Percentiles rank a stretch among this genome's conserved stretches.
Conservation (phyloP, 2,888 invertebrate genomes). For the Nemotelus nigrinus region DNA sequence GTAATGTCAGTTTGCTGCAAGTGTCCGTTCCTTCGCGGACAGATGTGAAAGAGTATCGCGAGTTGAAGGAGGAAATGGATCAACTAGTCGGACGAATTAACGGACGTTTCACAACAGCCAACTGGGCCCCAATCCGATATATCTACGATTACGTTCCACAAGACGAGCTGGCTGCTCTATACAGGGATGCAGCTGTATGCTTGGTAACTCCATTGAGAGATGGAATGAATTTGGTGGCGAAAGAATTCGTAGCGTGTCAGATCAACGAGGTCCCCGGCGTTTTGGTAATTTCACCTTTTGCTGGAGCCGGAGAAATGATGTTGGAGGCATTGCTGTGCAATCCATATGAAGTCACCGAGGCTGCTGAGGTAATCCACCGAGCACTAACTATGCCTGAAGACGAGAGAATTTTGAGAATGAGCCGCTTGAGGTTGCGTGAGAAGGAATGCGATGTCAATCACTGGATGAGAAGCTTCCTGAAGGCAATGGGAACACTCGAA, state of each 20-base stretch:
- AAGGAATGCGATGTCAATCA: constrained; percentile 85
- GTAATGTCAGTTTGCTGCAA: constrained; percentile 82
- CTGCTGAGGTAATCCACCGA: constrained; percentile 86
- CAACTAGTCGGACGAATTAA: constrained; percentile 87
- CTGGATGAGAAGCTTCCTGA: constrained; percentile 89
- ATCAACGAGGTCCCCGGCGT: constrained; percentile 88
- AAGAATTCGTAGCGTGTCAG: constrained; percentile 92
- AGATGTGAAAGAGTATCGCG: constrained; percentile 90
- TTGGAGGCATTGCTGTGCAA: constrained; percentile 91
- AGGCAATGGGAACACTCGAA: constrained; percentile 86
- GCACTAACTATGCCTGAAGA: constrained; percentile 92
- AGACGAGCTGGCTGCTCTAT: constrained; percentile 86
- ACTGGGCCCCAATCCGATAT: constrained; percentile 90
- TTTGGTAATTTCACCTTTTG: constrained; percentile 88
- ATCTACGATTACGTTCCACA: constrained; percentile 90
- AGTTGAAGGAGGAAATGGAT: constrained; percentile 90
- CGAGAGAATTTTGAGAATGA: constrained; percentile 86
- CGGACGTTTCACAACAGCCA: constrained; percentile 87
- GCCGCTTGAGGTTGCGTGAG: constrained; percentile 82
- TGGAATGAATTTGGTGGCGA: constrained; percentile 92
- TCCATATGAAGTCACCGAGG: constrained; percentile 88
- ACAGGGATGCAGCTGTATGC: constrained; percentile 86
- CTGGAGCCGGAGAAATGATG: constrained; percentile 94
- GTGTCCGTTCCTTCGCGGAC: constrained; percentile 90
- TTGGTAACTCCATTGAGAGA: constrained; percentile 88